phyloP scores from a whole-genome alignment of 2,888 invertebrate genomes.

The Chrysomela aeneicollis region DNA sequence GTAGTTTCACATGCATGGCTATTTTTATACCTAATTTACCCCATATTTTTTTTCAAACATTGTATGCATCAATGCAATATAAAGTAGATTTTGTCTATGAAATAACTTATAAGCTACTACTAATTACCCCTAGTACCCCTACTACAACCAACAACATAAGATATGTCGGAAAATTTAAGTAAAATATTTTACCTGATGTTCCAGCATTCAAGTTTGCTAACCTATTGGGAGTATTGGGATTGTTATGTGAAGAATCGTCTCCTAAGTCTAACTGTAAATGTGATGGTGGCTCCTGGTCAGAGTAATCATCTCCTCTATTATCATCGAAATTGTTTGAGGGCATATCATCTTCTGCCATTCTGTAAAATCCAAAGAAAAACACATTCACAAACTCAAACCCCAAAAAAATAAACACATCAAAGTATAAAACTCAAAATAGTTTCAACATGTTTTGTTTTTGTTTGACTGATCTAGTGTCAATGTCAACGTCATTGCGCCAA shows the following conservation, averaged over 20 bases:
- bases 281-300: slow-evolving; percentile 41
- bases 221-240: slow-evolving; percentile 49
- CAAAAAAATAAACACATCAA: slow-evolving; percentile 23
- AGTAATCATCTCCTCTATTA: slow-evolving; percentile 38
- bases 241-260: slow-evolving; percentile 48
- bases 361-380: slow-evolving; percentile 31
- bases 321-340: slow-evolving; percentile 34
- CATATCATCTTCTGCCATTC: slow-evolving; percentile 43
- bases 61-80: no score
- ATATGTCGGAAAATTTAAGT: no score
- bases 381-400: slow-evolving; percentile 28
- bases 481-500: neutral
- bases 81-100: neutral
- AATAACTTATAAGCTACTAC: neutral
- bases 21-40: no score
- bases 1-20: no score
- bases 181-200: slow-evolving; percentile 38
- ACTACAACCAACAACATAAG: no score
- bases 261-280: slow-evolving; percentile 51
- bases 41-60: no score
- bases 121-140: slow-evolving; percentile 1
- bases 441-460: no score
- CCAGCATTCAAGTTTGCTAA: slow-evolving; percentile 48
- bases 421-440: no score
- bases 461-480: neutral